Percentiles rank a stretch among this genome's conserved stretches.
Conservation (phyloP, 2,113 vertebrate species). For the Tenrec ecaudatus region DNA sequence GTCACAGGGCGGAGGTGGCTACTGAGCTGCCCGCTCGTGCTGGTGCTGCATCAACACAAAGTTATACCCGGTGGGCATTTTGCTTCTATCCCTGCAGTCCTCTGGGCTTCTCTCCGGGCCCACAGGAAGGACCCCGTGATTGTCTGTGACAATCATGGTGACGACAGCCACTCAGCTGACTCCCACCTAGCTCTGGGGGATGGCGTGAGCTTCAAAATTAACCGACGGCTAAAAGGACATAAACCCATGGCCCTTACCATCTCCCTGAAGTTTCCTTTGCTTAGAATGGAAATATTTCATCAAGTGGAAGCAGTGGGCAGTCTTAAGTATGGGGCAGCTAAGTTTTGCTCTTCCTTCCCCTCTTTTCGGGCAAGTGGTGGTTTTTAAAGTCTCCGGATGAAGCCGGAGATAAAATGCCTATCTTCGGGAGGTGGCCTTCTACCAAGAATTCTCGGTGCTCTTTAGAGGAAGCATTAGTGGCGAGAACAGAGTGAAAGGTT, state of each 20-base stretch:
- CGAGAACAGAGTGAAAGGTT: slow-evolving; percentile 51
- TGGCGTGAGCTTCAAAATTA: not conserved
- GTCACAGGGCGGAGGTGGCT: not conserved
- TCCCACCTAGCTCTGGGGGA: not conserved
- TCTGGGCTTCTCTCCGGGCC: not conserved
- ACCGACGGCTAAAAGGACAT: not conserved
- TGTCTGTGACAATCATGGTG: not conserved
- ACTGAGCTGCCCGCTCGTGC: not conserved
- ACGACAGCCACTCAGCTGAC: not conserved
- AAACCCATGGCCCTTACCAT: not conserved
- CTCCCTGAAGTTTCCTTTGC: not conserved
- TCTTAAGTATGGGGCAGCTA: not conserved
- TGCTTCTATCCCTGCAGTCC: not conserved
- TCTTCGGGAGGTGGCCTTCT: slow-evolving; percentile 49
- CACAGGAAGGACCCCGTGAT: not conserved
- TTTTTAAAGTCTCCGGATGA: slow-evolving; percentile 9
- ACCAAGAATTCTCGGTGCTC: slow-evolving; percentile 50
- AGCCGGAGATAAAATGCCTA: slow-evolving; percentile 50
- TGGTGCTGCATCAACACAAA: not conserved
- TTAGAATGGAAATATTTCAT: not conserved
- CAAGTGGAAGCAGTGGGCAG: not conserved
- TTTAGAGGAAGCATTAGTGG: slow-evolving; percentile 58
- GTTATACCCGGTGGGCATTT: not conserved
- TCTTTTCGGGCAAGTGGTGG: not conserved
- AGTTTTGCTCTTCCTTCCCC: not conserved